Conservation (phyloP, 2,797 vertebrate genomes). For the Coregonus suidteri region DNA sequence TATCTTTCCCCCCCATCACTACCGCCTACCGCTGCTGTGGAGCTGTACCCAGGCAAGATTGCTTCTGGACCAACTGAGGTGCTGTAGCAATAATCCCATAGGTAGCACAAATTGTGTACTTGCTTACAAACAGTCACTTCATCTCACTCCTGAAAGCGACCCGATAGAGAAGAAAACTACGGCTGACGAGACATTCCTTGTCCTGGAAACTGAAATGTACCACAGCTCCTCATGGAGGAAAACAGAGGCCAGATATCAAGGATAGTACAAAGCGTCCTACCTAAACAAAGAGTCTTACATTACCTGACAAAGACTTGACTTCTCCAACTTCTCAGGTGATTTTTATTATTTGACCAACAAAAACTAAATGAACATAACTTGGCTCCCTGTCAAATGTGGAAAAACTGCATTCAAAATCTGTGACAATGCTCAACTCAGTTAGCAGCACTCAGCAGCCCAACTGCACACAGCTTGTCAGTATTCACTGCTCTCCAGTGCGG, state of each 20-base stretch:
- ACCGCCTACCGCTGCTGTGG: constrained; percentile 8
- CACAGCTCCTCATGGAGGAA: constrained; percentile 9
- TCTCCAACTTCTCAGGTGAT: background rate
- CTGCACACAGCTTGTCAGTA: constrained; percentile 21
- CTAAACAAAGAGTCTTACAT: background rate
- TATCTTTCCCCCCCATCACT: too few species aligned
- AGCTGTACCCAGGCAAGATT: constrained; percentile 24
- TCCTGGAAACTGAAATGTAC: constrained; percentile 19
- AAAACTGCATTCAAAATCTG: background rate
- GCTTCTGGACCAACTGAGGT: constrained; percentile 36
- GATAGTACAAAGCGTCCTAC: background rate
- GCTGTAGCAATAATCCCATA: constrained; percentile 31
- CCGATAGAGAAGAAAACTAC: constrained; percentile 11
- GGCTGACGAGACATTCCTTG: constrained; percentile 10
- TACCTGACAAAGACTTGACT: background rate
- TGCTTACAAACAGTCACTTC: constrained; percentile 43
- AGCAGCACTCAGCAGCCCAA: background rate
- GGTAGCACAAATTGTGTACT: constrained; percentile 37
- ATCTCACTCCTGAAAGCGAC: constrained; percentile 37
- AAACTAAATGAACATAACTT: background rate
- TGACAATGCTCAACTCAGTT: background rate
- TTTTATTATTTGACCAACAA: background rate
- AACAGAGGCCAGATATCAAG: background rate
- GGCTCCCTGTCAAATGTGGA: background rate
- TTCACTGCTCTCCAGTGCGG: constrained; percentile 23